Conservation (phyloP, 2,888 invertebrate species). For the Listrodromus nycthemerus region DNA sequence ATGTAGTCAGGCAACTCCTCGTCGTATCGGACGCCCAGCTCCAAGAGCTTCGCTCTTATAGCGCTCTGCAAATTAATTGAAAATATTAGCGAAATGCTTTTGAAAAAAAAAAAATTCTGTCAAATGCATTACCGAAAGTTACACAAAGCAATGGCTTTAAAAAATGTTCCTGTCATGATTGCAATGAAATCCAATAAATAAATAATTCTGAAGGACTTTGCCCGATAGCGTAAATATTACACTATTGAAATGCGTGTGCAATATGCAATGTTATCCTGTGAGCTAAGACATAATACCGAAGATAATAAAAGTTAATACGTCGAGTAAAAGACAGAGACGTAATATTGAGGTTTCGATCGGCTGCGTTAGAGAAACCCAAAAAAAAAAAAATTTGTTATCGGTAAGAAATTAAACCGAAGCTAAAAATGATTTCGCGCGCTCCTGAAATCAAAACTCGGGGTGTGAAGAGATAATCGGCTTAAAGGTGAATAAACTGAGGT, state of each 20-base stretch:
- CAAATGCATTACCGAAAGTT: too few relatives aligned
- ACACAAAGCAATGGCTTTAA: too few relatives aligned
- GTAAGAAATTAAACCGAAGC: background rate
- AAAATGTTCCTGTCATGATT: too few relatives aligned
- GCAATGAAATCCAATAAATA: too few relatives aligned
- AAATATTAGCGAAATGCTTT: background rate
- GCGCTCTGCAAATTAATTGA: slow-evolving; percentile 90
- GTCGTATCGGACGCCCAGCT: slow-evolving; percentile 95
- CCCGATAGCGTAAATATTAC: too few relatives aligned
- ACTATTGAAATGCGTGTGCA: too few relatives aligned
- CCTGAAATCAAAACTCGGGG: background rate
- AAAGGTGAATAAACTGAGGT: background rate
- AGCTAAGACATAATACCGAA: background rate
- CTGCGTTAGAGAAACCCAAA: background rate
- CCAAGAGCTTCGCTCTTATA: slow-evolving; percentile 97
- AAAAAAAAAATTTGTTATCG: background rate
- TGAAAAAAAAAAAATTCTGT: background rate
- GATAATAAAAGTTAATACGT: background rate
- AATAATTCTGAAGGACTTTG: too few relatives aligned
- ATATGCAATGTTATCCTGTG: background rate
- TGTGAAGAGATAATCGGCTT: background rate
- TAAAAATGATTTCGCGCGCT: background rate
- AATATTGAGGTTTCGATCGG: background rate
- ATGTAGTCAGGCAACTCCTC: slow-evolving; percentile 99
- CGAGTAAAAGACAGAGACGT: background rate